These are phyloP conservation scores for Cyprinella venusta DNA, from an alignment of 2,797 vertebrate species.

Conservation along the genomic window DNA sequence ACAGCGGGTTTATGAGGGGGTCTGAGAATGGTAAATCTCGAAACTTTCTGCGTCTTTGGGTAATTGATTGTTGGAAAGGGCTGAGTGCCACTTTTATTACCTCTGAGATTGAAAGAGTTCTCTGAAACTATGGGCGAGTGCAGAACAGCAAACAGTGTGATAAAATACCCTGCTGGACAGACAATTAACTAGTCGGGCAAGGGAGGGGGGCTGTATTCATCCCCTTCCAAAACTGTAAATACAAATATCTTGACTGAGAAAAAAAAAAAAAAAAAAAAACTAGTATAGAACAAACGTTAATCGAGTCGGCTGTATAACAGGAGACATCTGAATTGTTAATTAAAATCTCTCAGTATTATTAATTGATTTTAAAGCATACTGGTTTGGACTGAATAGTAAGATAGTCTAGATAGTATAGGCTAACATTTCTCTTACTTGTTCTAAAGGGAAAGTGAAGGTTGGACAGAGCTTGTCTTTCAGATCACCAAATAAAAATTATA, in stretches of 20 bases:
- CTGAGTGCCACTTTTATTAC: constrained; percentile 50
- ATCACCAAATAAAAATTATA: constrained; percentile 5
- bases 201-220: constrained; percentile 27
- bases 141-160: constrained; percentile 46
- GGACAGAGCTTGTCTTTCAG: background rate
- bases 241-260: constrained; percentile 37
- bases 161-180: constrained; percentile 50
- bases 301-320: background rate
- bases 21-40: constrained; percentile 48
- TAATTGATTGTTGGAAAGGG: constrained; percentile 55
- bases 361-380: background rate
- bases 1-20: constrained; percentile 34
- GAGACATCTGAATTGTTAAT: background rate
- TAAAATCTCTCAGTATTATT: background rate
- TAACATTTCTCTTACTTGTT: background rate
- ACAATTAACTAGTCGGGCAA: constrained; percentile 52
- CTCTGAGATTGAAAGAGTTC: constrained; percentile 53
- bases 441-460: background rate
- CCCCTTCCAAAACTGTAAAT: constrained; percentile 46
- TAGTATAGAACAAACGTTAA: background rate
- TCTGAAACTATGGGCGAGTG: constrained; percentile 49
- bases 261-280: too few species aligned
- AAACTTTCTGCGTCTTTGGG: constrained; percentile 52
- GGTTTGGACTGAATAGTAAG: too few species aligned
- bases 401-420: too few species aligned